Evolutionary conservation across 2,113 vertebrate species (phyloP), one percentile per base, ranked within the genome.

Genomic region (Odontesthes bonariensis): DNA sequence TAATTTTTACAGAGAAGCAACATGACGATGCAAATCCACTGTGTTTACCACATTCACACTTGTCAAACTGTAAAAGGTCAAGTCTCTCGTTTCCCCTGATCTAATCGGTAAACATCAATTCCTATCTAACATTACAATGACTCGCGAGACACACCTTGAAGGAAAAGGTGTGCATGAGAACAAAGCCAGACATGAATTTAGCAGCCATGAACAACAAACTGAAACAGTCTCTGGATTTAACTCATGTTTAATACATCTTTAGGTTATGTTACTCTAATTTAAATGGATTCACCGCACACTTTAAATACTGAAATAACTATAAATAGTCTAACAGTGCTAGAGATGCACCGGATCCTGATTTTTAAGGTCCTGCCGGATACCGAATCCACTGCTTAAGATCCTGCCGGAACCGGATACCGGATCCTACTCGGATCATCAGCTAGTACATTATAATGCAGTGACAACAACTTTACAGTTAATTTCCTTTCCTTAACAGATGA

Each of bases 11-110:
- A 77, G 73, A 59, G 72, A 58, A 68, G 75, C 57, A 73, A 88
- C 83, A 79, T 69, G 86, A 86, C 75, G 82, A 81, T 75, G 78
- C 78, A 81, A 82, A 85, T 86, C 73, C 35, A 54, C 58, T 12
- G 82, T 88, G 91, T 92, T 93, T 89, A 91, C 89, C 90, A 83
- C 56, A 57, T 80, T 89, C 66, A 58, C 63, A 75, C 82, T 79
- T 87, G 85, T 91, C 86, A 89, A 75, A 84, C 49, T 79, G 72
- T 64, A 63, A 91, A 93, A 93, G 90, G 92, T 92, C 92, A 89
- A 81, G 84, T 75, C 69, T 85, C 71, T 68, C n/a, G 75, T 84
- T 84, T 73, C 76, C 68, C 33, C 72, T 47, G 85, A 90, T 91
- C 65, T 83, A 86, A 90, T 91, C 86, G 33, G 82, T 80, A 85